A percentile compares a stretch with the other conserved stretches of the same genome.
Conservation (phyloP, 2,888 invertebrate genomes). For the Galeruca laticollis region DNA sequence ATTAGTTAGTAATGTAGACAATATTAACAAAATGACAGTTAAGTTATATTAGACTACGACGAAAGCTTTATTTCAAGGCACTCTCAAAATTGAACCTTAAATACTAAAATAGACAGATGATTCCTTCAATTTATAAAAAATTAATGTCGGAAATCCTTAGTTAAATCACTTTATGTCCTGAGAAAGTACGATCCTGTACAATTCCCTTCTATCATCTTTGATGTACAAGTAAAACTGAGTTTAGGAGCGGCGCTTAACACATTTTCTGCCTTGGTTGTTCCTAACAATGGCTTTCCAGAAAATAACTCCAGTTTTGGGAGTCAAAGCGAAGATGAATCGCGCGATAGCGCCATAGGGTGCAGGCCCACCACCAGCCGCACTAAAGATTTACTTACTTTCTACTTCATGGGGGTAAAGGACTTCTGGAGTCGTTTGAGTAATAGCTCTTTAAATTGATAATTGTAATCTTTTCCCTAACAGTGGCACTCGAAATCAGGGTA, state of each 20-base stretch:
- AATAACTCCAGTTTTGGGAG: constrained; percentile 52
- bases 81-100: too few species aligned
- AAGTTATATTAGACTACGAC: too few species aligned
- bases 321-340: constrained; percentile 56
- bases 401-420: constrained; percentile 45
- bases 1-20: too few species aligned
- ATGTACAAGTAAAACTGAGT: constrained; percentile 28
- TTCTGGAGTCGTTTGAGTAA: constrained; percentile 30
- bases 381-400: constrained; percentile 55
- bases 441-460: constrained; percentile 36
- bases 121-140: too few species aligned
- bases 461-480: constrained; percentile 41
- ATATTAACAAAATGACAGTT: not conserved
- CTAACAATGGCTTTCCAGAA: constrained; percentile 55
- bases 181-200: constrained; percentile 11
- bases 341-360: constrained; percentile 28
- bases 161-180: not conserved
- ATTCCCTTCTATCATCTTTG: constrained; percentile 18
- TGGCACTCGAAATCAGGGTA: not conserved
- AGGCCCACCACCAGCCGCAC: constrained; percentile 47
- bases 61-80: too few species aligned
- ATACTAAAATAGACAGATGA: too few species aligned
- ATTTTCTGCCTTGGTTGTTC: constrained; percentile 56
- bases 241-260: constrained; percentile 45
- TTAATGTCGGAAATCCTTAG: too few species aligned